Base-by-base conservation (phyloP, 2,888 invertebrate genomes). In the Julus scandinavius region DNA sequence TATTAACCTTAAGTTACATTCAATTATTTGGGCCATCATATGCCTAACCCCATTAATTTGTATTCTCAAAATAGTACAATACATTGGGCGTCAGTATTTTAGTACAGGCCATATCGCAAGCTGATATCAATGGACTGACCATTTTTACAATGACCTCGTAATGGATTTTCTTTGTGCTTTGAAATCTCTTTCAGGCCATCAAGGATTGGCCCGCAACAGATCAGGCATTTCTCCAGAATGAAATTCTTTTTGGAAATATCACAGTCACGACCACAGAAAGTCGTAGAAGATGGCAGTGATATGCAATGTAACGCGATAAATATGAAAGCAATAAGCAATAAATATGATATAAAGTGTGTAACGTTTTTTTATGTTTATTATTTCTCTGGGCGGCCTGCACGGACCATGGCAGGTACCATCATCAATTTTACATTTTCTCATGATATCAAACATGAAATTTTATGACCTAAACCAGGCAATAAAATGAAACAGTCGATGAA, bases 111-210 rank as follows among this genome's bases (percentile, higher is more conserved):
- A 63, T 72, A 72, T 72, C 72, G 72, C 20, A 85, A 85, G n/a
- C 85, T 29, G 29, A 29, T 29, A 45, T 49, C 85, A 41, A 45
- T n/a, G n/a, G 49, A 49, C 40, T 40, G n/a, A 20, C 40, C 45
- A 85, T 13, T 41, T 85, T 45, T 85, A 49, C 45, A 85, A 85
- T 45, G 45, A 49, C 45, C 49, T 45, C 17, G 45, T 85, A 85
- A 85, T 85, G 49, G 40, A 7, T 45, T 85, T 49, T 85, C n/a
- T 85, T 85, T 85, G 45, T 85, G 85, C 20, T 85, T n/a, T n/a
- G 41, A 85, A 85, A 85, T 49, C 45, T 85, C 41, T 49, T 20
- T 40, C 45, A 85, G 29, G 40, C 45, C 45, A 49, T 85, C 85
- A 85, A 85, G 49, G 49, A 49, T 41, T 41, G 85, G 85, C 85